A percentile compares a stretch with the other conserved stretches of the same genome.
Evolutionary conservation across 2,797 vertebrate genomes (phyloP).

Genomic region (Microcaecilia unicolor): DNA sequence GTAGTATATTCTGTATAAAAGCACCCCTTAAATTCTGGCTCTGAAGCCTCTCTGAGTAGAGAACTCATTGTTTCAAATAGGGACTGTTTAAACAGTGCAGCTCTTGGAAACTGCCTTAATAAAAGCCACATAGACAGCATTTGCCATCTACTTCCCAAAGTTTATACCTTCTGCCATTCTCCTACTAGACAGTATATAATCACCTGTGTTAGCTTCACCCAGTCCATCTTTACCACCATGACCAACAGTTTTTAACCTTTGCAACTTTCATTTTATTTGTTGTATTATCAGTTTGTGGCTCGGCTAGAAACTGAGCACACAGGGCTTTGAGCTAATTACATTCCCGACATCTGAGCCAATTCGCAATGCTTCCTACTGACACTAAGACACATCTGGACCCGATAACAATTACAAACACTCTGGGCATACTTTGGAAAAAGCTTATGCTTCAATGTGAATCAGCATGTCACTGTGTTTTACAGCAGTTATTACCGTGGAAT

Average conservation of each 20-base stretch:
- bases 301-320: slow-evolving; percentile 35
- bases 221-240: slow-evolving; percentile 27
- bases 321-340: slow-evolving; percentile 56
- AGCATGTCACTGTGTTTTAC: slow-evolving; percentile 56
- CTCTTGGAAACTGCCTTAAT: no score
- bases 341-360: slow-evolving; percentile 50
- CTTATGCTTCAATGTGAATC: slow-evolving; percentile 56
- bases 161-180: no score
- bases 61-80: no score
- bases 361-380: slow-evolving; percentile 48
- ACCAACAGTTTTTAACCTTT: slow-evolving; percentile 50
- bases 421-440: slow-evolving; percentile 51
- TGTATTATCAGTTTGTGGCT: slow-evolving; percentile 49
- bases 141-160: no score
- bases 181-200: slow-evolving; percentile 5
- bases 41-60: no score
- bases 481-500: slow-evolving; percentile 43
- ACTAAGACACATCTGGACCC: slow-evolving; percentile 55
- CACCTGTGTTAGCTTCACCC: slow-evolving; percentile 12
- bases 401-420: slow-evolving; percentile 65
- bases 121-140: no score
- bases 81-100: no score
- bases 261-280: slow-evolving; percentile 42
- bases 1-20: no score
- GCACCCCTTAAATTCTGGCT: no score